Percentiles rank a stretch among this genome's conserved stretches.
These are phyloP conservation scores for Eciton burchellii DNA, from an alignment of 1,140 invertebrate genomes.

Conservation along the genomic window DNA sequence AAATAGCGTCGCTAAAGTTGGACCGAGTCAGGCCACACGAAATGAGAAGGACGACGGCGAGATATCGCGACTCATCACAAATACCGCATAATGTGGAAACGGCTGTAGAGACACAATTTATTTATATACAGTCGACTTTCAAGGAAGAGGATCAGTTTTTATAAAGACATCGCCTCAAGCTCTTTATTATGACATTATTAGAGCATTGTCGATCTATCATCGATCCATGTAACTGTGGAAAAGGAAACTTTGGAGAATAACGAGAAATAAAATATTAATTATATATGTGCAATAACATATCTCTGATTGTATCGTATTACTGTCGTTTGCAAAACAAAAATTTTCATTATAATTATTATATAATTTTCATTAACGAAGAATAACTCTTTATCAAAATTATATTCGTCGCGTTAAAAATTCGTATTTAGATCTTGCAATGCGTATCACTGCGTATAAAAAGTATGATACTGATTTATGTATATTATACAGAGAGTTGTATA, in stretches of 20 bases:
- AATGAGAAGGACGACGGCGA: slow-evolving; percentile 30
- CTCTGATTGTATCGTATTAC: neutral
- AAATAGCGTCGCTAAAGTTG: slow-evolving; percentile 36
- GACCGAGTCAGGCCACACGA: neutral
- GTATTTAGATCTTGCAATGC: too few species aligned
- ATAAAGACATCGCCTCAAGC: neutral
- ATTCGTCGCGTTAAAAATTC: too few species aligned
- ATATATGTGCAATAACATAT: neutral
- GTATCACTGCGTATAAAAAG: too few species aligned
- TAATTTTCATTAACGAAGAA: too few species aligned
- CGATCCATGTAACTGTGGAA: neutral
- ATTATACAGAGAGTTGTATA: too few species aligned
- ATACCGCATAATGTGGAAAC: slow-evolving; percentile 19
- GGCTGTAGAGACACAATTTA: neutral
- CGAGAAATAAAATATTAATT: neutral
- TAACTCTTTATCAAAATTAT: too few species aligned
- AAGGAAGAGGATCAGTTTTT: too few species aligned
- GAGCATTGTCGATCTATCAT: neutral
- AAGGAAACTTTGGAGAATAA: neutral
- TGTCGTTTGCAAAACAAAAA: too few species aligned
- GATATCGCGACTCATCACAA: slow-evolving; percentile 24
- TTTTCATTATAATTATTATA: too few species aligned
- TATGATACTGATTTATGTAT: too few species aligned
- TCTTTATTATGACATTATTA: neutral
- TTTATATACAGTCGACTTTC: slow-evolving; percentile 24